Percentiles rank a stretch among this genome's conserved stretches.
Evolutionary conservation across 2,888 invertebrate species (phyloP).

Genomic region (Oscheius sp.): DNA sequence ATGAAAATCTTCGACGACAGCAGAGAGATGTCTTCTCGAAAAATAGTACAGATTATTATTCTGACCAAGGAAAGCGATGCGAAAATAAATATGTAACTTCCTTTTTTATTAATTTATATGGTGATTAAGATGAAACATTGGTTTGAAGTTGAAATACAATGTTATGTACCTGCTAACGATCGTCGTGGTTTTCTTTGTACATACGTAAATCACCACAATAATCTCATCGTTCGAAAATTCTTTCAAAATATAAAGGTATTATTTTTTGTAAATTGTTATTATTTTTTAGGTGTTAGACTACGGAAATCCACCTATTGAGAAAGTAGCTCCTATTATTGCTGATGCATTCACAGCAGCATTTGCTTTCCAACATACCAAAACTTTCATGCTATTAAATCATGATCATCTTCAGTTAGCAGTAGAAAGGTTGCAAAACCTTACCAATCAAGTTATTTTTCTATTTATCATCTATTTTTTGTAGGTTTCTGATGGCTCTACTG

Average conservation of each 20-base stretch:
- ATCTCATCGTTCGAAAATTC: not conserved
- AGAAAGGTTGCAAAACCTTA: not conserved
- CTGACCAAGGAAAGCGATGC: not conserved
- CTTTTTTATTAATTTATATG: not conserved
- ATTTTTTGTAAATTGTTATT: not conserved
- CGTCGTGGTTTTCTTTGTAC: conserved; percentile 5
- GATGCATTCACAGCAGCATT: conserved; percentile 4
- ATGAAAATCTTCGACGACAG: not conserved
- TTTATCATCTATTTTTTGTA: not conserved
- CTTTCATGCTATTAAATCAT: not conserved
- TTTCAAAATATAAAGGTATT: not conserved
- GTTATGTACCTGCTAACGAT: conserved; percentile 8
- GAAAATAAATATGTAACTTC: not conserved
- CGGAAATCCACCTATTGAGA: not conserved
- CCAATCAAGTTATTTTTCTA: not conserved
- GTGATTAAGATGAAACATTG: not conserved
- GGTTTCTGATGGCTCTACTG: not conserved
- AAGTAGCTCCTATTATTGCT: not conserved
- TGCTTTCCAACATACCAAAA: not conserved
- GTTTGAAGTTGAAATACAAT: not conserved
- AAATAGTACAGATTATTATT: not conserved
- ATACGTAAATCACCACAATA: conserved; percentile 1
- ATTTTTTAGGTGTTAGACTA: too few species aligned
- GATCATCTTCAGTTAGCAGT: not conserved
- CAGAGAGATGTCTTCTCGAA: not conserved